Conservation (phyloP, 1,140 invertebrate genomes). For the Diorhabda elongata region DNA sequence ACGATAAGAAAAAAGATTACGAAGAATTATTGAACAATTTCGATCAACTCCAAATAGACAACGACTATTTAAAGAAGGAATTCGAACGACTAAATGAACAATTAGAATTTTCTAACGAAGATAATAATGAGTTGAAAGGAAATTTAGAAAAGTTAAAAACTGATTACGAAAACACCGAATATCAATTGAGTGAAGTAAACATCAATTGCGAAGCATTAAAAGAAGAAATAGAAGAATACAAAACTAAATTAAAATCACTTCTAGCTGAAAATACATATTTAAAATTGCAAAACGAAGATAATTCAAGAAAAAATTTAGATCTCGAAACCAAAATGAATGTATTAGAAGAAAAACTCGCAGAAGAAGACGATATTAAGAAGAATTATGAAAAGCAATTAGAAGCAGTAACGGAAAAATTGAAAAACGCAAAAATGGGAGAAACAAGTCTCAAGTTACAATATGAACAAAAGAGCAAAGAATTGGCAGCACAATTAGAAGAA, state of each 20-base stretch:
- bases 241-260: slow-evolving; percentile 41
- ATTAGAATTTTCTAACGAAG: slow-evolving; percentile 32
- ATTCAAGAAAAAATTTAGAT: slow-evolving; percentile 40
- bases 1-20: slow-evolving; percentile 26
- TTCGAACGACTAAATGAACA: slow-evolving; percentile 44
- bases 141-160: slow-evolving; percentile 48
- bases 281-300: slow-evolving; percentile 37
- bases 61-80: slow-evolving; percentile 46
- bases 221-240: slow-evolving; percentile 43
- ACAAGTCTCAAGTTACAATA: slow-evolving; percentile 38
- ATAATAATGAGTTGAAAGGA: slow-evolving; percentile 39
- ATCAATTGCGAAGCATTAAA: slow-evolving; percentile 38
- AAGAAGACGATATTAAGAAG: slow-evolving; percentile 32
- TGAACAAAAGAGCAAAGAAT: slow-evolving; percentile 38
- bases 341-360: slow-evolving; percentile 32
- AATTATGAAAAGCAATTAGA: slow-evolving; percentile 31
- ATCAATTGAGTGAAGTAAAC: slow-evolving; percentile 45
- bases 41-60: slow-evolving; percentile 42
- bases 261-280: slow-evolving; percentile 41
- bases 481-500: slow-evolving; percentile 23
- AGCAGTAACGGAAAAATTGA: slow-evolving; percentile 35
- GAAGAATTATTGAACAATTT: slow-evolving; percentile 31
- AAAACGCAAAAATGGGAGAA: slow-evolving; percentile 40
- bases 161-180: slow-evolving; percentile 49
- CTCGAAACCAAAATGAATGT: slow-evolving; percentile 36